phyloP scores from a whole-genome alignment of 2,113 vertebrate genomes.

The human (Homo sapiens) region GRCh38 chr9:1542001-1542500 shows the following conservation, averaged over 20 bases:
- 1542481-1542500: too few relatives aligned
- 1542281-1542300: not conserved
- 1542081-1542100: not conserved
- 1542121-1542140: not conserved
- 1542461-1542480: too few relatives aligned
- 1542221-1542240: not conserved
- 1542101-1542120: not conserved
- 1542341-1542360: too few relatives aligned
- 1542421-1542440: too few relatives aligned
- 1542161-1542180: rapidly evolving
- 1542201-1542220: not conserved
- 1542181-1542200: not conserved
- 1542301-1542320: not conserved
- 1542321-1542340: too few relatives aligned
- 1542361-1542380: too few relatives aligned
- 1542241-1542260: not conserved
- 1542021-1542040: not conserved
- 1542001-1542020: not conserved
- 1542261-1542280: not conserved
- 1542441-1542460: too few relatives aligned
- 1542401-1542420: too few relatives aligned
- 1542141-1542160: not conserved
- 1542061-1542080: not conserved
- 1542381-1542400: too few relatives aligned
- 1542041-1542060: not conserved